Percentiles rank a stretch among this genome's conserved stretches.
These are phyloP conservation scores for Hestina assimilis DNA, from an alignment of 1,140 invertebrate species.

Conservation along the genomic window DNA sequence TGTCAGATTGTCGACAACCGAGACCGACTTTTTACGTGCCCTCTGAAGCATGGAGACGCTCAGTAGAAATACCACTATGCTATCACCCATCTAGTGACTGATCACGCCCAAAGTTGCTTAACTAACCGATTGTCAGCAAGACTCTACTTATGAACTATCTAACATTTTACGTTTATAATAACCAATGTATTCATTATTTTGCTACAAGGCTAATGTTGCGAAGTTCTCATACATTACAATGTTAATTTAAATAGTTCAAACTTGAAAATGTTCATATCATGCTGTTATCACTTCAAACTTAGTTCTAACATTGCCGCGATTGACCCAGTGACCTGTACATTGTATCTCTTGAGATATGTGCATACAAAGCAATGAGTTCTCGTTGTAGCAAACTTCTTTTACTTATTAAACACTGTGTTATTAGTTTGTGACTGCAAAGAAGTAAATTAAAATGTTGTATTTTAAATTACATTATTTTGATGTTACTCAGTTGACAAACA, in stretches of 20 bases:
- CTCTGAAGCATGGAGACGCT: too few species aligned
- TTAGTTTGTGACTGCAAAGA: background rate
- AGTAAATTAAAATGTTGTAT: too few species aligned
- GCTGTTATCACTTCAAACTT: constrained; percentile 1
- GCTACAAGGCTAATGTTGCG: background rate
- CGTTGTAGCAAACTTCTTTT: background rate
- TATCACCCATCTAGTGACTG: too few species aligned
- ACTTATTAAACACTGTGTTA: background rate
- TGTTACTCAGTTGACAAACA: too few species aligned
- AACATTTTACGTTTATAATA: too few species aligned
- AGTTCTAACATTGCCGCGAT: background rate
- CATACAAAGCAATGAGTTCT: constrained; percentile 1
- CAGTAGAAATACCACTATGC: too few species aligned
- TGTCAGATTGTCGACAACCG: too few species aligned
- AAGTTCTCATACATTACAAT: background rate
- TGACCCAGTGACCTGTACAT: constrained; percentile 12
- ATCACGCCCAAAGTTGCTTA: too few species aligned
- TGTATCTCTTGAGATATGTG: background rate
- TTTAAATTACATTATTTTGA: too few species aligned
- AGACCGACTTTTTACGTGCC: too few species aligned
- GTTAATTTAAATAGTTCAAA: constrained; percentile 1
- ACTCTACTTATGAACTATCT: too few species aligned
- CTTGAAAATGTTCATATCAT: background rate
- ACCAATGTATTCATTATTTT: background rate
- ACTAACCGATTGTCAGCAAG: too few species aligned